Conservation (phyloP, 2,113 vertebrate species). For the Pao palembangensis region DNA sequence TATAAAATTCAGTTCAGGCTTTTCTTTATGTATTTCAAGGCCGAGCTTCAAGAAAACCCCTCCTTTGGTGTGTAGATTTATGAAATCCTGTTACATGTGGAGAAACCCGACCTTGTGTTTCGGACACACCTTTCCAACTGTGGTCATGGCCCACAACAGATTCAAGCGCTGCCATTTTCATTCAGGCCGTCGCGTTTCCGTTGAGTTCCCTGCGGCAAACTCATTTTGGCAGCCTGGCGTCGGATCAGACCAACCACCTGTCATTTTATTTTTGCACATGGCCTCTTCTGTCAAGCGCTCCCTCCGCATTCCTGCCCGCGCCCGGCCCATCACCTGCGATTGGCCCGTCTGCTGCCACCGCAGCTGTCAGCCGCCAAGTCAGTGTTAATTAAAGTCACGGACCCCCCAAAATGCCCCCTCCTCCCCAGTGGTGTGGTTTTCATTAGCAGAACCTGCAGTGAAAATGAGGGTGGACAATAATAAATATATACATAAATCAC, state of each 20-base stretch:
- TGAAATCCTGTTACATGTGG: constrained; percentile 12
- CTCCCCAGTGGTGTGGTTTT: constrained; percentile 25
- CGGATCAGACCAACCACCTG: constrained; percentile 66
- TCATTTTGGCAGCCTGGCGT: constrained; percentile 55
- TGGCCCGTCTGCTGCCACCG: constrained; percentile 51
- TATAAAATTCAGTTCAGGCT: too few species aligned
- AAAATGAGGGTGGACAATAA: background rate
- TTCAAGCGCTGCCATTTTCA: constrained; percentile 57
- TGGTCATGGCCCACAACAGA: constrained; percentile 11
- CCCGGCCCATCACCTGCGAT: constrained; percentile 62
- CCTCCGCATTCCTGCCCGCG: constrained; percentile 46
- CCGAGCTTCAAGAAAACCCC: background rate
- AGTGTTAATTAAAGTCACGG: constrained; percentile 66
- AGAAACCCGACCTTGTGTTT: constrained; percentile 4
- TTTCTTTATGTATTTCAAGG: background rate
- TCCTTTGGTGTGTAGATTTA: background rate
- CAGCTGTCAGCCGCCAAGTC: constrained; percentile 63
- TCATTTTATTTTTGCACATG: constrained; percentile 66
- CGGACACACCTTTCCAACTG: constrained; percentile 9
- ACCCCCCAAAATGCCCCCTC: constrained; percentile 59
- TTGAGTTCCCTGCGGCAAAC: constrained; percentile 50
- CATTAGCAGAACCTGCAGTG: constrained; percentile 9
- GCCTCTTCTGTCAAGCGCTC: constrained; percentile 60
- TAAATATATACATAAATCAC: too few species aligned
- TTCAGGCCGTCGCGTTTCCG: constrained; percentile 46